A percentile compares a stretch with the other conserved stretches of the same genome.
phyloP scores from a whole-genome alignment of 2,888 invertebrate species.

The Pinctada fucata region DNA sequence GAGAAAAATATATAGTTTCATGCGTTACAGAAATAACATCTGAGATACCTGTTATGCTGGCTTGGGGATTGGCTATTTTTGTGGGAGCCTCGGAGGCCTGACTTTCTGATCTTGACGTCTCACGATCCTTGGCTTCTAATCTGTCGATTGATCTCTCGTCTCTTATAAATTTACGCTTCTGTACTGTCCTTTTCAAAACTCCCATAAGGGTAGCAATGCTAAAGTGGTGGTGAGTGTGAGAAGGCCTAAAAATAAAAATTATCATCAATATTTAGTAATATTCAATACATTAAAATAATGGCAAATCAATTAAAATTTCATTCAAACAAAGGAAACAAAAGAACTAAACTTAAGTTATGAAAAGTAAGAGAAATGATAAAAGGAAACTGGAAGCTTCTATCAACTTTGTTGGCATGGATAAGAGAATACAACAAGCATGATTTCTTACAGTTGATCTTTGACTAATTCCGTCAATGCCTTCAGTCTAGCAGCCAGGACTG shows the following conservation, averaged over 20 bases:
- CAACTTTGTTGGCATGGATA: no score
- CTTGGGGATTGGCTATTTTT: conserved; percentile 51
- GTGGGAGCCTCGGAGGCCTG: conserved; percentile 69
- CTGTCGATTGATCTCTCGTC: conserved; percentile 67
- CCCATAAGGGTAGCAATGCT: conserved; percentile 68
- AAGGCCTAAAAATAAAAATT: conserved; percentile 54
- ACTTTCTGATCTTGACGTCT: conserved; percentile 71
- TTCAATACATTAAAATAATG: no score
- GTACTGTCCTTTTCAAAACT: conserved; percentile 68
- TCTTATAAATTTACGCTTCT: conserved; percentile 63
- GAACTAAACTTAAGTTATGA: neutral
- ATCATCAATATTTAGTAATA: neutral
- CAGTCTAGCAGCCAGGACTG: conserved; percentile 70
- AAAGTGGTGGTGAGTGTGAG: conserved; percentile 70
- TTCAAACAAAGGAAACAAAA: no score
- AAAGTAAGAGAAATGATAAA: neutral
- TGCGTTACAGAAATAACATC: no score
- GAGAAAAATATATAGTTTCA: no score
- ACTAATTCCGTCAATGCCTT: conserved; percentile 72
- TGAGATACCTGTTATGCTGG: conserved; percentile 51
- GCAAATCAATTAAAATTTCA: no score
- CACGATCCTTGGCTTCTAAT: conserved; percentile 55
- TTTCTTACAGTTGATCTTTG: conserved; percentile 73
- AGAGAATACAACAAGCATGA: no score
- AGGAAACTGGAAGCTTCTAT: no score